These are phyloP conservation scores for Anhinga rufa DNA, from an alignment of 2,113 vertebrate genomes.

Conservation along the genomic window DNA sequence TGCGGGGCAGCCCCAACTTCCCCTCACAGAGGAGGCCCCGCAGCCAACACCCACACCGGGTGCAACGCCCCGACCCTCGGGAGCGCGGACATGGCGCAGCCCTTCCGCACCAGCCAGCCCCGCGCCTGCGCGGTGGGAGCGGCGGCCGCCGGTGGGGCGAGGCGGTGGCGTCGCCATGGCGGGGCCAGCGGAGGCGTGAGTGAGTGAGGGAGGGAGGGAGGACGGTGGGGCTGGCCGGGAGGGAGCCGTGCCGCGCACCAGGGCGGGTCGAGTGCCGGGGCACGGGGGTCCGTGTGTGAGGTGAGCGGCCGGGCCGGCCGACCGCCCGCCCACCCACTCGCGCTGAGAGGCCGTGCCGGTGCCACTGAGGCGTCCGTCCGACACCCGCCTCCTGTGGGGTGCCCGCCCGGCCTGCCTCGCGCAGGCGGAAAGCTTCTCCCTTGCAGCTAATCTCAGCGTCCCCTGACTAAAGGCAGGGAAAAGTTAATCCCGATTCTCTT, in stretches of 20 bases:
- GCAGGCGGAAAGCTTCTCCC: neutral
- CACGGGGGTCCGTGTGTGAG: neutral
- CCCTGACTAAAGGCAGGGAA: neutral
- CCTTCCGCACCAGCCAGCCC: accelerated
- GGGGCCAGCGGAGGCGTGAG: neutral
- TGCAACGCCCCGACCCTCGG: accelerated
- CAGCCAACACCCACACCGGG: too few species aligned
- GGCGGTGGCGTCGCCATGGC: neutral
- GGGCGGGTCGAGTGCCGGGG: neutral
- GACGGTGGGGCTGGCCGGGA: neutral
- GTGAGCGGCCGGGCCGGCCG: too few species aligned
- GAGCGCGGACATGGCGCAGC: accelerated
- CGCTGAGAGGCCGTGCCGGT: too few species aligned
- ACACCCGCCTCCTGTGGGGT: neutral
- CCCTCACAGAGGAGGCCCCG: neutral
- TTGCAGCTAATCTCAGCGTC: too few species aligned
- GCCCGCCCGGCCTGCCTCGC: too few species aligned
- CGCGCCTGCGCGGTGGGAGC: neutral
- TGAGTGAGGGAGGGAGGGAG: neutral
- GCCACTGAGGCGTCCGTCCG: neutral
- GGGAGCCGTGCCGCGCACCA: neutral
- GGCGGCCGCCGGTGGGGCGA: neutral
- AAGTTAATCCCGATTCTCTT: neutral
- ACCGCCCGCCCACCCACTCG: too few species aligned
- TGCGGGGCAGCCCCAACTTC: neutral